A percentile compares a stretch with the other conserved stretches of the same genome.
These are phyloP conservation scores for Larimichthys crocea DNA, from an alignment of 2,113 vertebrate species.

Conservation along the genomic window DNA sequence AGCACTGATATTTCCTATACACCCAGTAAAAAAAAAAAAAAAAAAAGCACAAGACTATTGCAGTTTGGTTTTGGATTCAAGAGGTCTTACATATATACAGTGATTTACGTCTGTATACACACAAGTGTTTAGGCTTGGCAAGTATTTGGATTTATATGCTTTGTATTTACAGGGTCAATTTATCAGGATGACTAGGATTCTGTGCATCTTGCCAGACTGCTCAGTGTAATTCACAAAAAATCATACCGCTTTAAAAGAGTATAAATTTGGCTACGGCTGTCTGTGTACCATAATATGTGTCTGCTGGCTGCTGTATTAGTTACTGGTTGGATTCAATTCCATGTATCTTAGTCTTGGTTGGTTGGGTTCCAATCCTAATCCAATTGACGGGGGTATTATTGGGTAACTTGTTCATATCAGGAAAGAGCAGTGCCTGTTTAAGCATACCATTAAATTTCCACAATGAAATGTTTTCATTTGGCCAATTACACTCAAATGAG, in stretches of 20 bases:
- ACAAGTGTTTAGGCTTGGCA: neutral
- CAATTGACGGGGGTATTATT: slow-evolving; percentile 39
- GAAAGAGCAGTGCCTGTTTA: slow-evolving; percentile 7
- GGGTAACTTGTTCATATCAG: slow-evolving; percentile 25
- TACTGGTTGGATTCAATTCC: slow-evolving; percentile 29
- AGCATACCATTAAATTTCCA: slow-evolving; percentile 28
- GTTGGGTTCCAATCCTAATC: slow-evolving; percentile 36
- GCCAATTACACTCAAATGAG: no score
- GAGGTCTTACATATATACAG: neutral
- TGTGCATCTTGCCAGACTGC: neutral
- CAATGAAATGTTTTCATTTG: slow-evolving; percentile 7
- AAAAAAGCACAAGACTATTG: neutral
- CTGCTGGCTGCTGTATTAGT: slow-evolving; percentile 11
- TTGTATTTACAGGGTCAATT: slow-evolving; percentile 38
- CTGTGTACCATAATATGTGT: slow-evolving; percentile 1
- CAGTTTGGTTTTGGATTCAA: neutral
- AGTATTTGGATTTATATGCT: slow-evolving; percentile 12
- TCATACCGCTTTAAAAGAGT: neutral
- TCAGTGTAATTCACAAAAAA: slow-evolving; percentile 11
- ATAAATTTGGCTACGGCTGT: slow-evolving; percentile 3
- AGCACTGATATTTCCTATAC: no score
- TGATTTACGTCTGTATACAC: neutral
- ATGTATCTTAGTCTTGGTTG: slow-evolving; percentile 36
- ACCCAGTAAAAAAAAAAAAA: neutral
- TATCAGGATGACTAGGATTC: slow-evolving; percentile 8